Base-by-base conservation (phyloP, 2,797 vertebrate species). In the Acrocephalus scirpaceus region DNA sequence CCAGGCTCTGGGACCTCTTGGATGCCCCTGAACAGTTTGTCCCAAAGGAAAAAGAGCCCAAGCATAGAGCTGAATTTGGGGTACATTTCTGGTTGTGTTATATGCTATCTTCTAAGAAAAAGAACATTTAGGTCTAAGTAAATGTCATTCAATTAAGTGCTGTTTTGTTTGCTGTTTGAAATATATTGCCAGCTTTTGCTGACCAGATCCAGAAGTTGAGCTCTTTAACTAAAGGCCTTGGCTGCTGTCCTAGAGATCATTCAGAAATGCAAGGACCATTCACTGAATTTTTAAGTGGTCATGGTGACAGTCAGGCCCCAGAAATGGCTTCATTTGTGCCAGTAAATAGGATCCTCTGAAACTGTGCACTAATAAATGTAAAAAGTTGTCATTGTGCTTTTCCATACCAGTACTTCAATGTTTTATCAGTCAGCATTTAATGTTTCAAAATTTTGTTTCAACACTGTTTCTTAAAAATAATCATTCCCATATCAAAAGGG, bases 181-280 rank as follows among this genome's bases (percentile, higher is more conserved):
- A 48, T 86, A 16, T 13, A 21, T 48, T 67, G 9, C 26, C 82
- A 60, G 58, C 16, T 91, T 85, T 71, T 85, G 25, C 36, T 84
- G 82, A 81, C 67, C 51, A 58, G 76, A 67, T 84, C 40, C 64
- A 93, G 88, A 71, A 81, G 61, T 4, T 86, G 64, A 85, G 27
- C 47, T 81, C 18, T 27, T 71, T 6, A 5, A 86, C 42, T 64
- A 32, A 93, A 73, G 42, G 30, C 56, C n/a, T 96, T 96, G 92
- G 89, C 92, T 85, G 45, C 74, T 94, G 51, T 96, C 92, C 94
- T 57, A 81, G 54, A 67, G 79, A 86, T 86, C 60, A 64, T 88
- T 95, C 58, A 87, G 72, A 92, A 96, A 67, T 10, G 11, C 25
- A 75, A 40, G 83, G 75, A 69, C 9, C 30, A 54, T 89, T 91